Evolutionary conservation across 2,797 vertebrate genomes (phyloP).

Genomic region (Carcharodon carcharias): DNA sequence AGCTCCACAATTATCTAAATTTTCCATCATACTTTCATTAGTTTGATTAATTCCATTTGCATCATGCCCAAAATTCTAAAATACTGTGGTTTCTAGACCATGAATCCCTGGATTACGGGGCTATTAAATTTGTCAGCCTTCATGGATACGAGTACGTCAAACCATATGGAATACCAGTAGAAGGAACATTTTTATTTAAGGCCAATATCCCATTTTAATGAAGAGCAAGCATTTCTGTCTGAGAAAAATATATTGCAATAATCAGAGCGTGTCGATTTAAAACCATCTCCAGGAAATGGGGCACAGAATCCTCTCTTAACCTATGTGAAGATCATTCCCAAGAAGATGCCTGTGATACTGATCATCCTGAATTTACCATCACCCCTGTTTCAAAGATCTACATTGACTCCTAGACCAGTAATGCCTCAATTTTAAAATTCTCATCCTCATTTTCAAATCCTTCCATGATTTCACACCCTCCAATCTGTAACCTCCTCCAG

Average conservation of each 20-base stretch:
- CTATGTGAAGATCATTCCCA: neutral
- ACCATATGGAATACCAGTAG: neutral
- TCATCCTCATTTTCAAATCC: neutral
- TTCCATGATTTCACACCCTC: neutral
- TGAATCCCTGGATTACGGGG: neutral
- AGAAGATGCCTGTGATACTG: neutral
- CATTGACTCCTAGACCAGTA: neutral
- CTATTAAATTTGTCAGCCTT: neutral
- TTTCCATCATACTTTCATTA: neutral
- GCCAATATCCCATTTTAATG: neutral
- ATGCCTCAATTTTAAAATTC: neutral
- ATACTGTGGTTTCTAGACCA: neutral
- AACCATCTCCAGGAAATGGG: neutral
- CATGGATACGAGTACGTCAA: neutral
- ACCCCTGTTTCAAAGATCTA: neutral
- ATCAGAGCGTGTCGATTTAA: neutral
- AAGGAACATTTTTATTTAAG: neutral
- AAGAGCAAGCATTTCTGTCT: neutral
- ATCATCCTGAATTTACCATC: neutral
- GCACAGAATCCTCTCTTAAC: neutral
- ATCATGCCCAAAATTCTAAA: neutral
- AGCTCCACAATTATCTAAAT: neutral
- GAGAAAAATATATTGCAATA: neutral
- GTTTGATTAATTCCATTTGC: neutral
- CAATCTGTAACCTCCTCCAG: neutral